These are phyloP conservation scores for Chromis chromis DNA, from an alignment of 2,797 vertebrate genomes.

Conservation along the genomic window DNA sequence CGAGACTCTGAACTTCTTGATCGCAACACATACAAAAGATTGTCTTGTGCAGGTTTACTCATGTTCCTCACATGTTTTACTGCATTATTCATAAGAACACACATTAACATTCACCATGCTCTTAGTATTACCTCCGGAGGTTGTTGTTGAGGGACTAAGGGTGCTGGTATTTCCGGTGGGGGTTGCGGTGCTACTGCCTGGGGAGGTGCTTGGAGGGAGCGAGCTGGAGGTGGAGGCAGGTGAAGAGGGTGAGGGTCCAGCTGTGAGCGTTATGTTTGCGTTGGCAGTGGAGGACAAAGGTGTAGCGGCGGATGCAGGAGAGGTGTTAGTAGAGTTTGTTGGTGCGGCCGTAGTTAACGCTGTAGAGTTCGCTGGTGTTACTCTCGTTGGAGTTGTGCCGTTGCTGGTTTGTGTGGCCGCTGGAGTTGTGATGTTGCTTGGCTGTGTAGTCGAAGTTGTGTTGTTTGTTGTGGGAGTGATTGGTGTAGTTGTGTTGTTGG, in stretches of 20 bases:
- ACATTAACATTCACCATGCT: slow-evolving; percentile 34
- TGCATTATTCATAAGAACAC: slow-evolving; percentile 20
- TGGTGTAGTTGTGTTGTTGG: neutral
- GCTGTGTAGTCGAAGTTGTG: neutral
- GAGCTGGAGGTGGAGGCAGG: slow-evolving; percentile 54
- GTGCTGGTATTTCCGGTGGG: slow-evolving; percentile 54
- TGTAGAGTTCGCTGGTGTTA: no score
- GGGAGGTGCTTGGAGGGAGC: slow-evolving; percentile 48
- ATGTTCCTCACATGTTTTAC: neutral
- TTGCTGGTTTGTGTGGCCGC: slow-evolving; percentile 11
- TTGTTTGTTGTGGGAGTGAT: neutral
- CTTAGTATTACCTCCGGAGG: slow-evolving; percentile 69
- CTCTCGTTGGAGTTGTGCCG: slow-evolving; percentile 22
- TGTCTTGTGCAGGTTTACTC: neutral
- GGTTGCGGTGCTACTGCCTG: slow-evolving; percentile 58
- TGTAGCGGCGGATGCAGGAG: slow-evolving; percentile 18
- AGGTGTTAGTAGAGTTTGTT: slow-evolving; percentile 25
- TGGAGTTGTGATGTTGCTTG: neutral
- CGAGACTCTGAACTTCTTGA: no score
- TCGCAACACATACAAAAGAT: no score
- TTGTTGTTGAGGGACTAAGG: slow-evolving; percentile 61
- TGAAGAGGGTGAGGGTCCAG: slow-evolving; percentile 55
- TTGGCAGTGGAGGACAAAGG: slow-evolving; percentile 17
- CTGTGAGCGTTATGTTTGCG: slow-evolving; percentile 21
- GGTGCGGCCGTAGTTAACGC: slow-evolving; percentile 2